Base-by-base conservation (phyloP, 2,888 invertebrate genomes). In the Leptarthrus brevirostris region DNA sequence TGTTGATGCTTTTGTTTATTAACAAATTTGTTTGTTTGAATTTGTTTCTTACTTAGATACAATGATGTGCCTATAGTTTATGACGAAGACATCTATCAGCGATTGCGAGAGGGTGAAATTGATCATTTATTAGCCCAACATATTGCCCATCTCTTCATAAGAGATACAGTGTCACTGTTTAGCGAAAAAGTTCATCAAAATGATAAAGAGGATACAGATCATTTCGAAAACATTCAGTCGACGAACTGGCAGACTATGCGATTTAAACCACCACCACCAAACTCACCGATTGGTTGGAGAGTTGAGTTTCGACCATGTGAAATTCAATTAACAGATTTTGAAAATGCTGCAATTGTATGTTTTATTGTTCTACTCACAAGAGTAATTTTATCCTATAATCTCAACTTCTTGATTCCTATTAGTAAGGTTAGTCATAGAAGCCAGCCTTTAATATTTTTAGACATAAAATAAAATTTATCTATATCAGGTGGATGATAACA, bases 221-320 rank as follows among this genome's bases (percentile, higher is more conserved):
- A 99, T 85, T 99, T 99, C 87, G 99, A 99, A 94, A 98, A 98
- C 83, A 97, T 98, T 79, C 98, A 98, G 83, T 98, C 98, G 0
- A 98, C 98, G 26, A 98, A 98, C 87, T 98, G 98, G 98, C 98
- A 98, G 86, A 97, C 97, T 34, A 97, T 98, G 97, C 89, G 97
- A 47, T 99, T 99, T 87, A 99, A 99, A 86, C 98, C 98, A 30
- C 98, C 98, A 52, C 97, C 97, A 22, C 95, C 97, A 0, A 92
- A 96, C 83, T 95, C 96, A 6, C 89, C 94, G 64, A 99, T 99
- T 81, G 99, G 99, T 40, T 99, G 99, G 99, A 90, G 99, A 78
- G 99, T 99, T 0, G 99, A 99, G 87, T 99, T 99, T 87, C 91
- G 99, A 26, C 98, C 99, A 49, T 98, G 98, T 84, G 97, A 97